Evolutionary conservation across 2,888 invertebrate genomes (phyloP), one percentile per base, ranked within the genome.

Genomic region (Merodon equestris): DNA sequence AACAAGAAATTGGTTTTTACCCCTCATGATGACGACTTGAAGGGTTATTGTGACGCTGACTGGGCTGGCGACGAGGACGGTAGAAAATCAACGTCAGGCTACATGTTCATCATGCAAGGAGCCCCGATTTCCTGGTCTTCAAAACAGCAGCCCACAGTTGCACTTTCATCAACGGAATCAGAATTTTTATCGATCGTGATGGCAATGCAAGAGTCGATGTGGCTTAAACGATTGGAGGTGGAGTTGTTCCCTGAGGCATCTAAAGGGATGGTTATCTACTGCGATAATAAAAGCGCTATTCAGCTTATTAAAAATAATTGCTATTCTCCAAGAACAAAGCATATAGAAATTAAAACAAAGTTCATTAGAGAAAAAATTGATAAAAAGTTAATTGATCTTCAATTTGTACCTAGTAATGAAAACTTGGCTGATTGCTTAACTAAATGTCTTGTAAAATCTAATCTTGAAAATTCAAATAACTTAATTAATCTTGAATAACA

Each of bases 231-330:
- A 5, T 50, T 79, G 10, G 34, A 74, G 12, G 9, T 36, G 5
- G 66, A 74, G 36, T 27, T 72, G 15, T 27, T 47, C 34, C 50
- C 67, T 5, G 14, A 38, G n/a, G 17, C 19, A 10, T 14, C 51
- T 9, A 66, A 66, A 36, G 42, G 40, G 15, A 61, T 63, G 13
- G 19, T 50, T 40, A 9, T 81, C 12, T 61, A 44, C 47, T 76
- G 61, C 14, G 76, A 81, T 53, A 74, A 81, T 19, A 71, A 75
- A 42, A 71, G 74, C 13, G 71, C 76, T 53, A 81, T 81, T 5
- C 81, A 76, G 18, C 38, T 74, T 9, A 34, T 48, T 38, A 19
- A 47, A 36, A 58, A 63, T 14, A 56, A 45, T 15, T 48, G 40
- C 15, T 71, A 63, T 10, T 66, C 64, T n/a, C 34, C 57, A 44